A percentile compares a stretch with the other conserved stretches of the same genome.
These are phyloP conservation scores for Pampus argenteus DNA, from an alignment of 2,797 vertebrate genomes.

Conservation along the genomic window DNA sequence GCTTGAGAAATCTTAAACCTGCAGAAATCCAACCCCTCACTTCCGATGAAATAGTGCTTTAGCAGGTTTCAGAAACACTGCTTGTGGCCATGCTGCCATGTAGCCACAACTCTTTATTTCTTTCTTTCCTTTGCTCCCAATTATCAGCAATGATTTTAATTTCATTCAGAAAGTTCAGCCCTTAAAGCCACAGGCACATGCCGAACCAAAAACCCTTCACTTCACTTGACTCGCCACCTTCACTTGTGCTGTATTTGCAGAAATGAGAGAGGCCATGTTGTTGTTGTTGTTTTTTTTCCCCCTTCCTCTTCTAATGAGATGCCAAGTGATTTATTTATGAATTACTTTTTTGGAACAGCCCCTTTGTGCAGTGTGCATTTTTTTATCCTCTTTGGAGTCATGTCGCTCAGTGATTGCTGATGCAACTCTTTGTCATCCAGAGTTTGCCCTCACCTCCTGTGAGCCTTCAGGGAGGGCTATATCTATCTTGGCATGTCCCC, in stretches of 20 bases:
- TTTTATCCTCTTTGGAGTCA: conserved; percentile 82
- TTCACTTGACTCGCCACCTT: conserved; percentile 57
- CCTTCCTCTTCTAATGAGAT: conserved; percentile 84
- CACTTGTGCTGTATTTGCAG: conserved; percentile 80
- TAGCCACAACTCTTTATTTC: background rate
- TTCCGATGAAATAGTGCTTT: conserved; percentile 38
- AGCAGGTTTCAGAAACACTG: conserved; percentile 48
- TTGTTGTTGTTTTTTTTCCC: too few relatives aligned
- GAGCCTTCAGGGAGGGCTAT: conserved; percentile 85
- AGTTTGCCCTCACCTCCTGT: conserved; percentile 85
- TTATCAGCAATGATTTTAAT: conserved; percentile 21
- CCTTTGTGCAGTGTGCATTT: conserved; percentile 77
- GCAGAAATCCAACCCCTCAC: conserved; percentile 45
- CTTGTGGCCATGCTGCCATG: conserved; percentile 1
- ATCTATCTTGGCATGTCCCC: conserved; percentile 84
- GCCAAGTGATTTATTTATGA: conserved; percentile 87
- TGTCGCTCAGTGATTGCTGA: conserved; percentile 88
- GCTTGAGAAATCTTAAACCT: conserved; percentile 54
- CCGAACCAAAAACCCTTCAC: conserved; percentile 38
- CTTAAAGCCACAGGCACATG: conserved; percentile 27
- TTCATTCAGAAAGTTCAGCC: conserved; percentile 70
- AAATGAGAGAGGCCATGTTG: conserved; percentile 76
- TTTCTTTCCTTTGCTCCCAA: conserved; percentile 8
- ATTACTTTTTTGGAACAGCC: conserved; percentile 85
- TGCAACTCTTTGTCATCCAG: conserved; percentile 89